Evolutionary conservation across 2,797 vertebrate genomes (phyloP), one percentile per base, ranked within the genome.

Genomic region (Anguilla megastoma): DNA sequence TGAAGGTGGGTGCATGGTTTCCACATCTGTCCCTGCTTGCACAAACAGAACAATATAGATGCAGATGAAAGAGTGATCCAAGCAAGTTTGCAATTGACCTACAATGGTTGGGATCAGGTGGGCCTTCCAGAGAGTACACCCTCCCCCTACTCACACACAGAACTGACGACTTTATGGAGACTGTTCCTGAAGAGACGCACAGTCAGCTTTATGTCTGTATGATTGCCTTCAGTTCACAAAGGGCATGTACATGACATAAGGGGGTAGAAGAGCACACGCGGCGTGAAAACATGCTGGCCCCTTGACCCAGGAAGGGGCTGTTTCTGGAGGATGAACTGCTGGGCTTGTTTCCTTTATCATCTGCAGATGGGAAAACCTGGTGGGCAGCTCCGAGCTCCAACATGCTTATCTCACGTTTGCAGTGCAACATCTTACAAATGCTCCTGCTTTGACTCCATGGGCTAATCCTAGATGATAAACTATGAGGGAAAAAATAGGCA

Each of bases 261-360:
- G 21, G 63, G 18, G 24, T 3, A 66, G 63, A 24, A 24, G 21
- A 7, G 24, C 18, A 24, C 63, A 66, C 8, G 21, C 6, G n/a
- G 24, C 24, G 27, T 66, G 63, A 24, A 66, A 66, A 5, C n/a
- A 66, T n/a, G 6, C 63, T n/a, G 63, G 27, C 21, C 63, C 21
- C 18, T 60, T 66, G 63, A 66, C 24, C 27, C 69, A 74, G 69
- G 10, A 30, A 74, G 69, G 69, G 69, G 69, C 27, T 74, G 69
- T 74, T 74, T 27, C 69, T 33, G 69, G 30, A 74, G 69, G 69
- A 74, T 74, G 30, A 33, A 12, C 69, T 12, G 30, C 30, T 33
- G 69, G 69, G 69, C 69, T 33, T 9, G 69, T 74, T 74, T 10
- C 30, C 69, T 74, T 33, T 74, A 74, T 74, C 69, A 74, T 74